A percentile compares a stretch with the other conserved stretches of the same genome.
These are phyloP conservation scores for Murina feae DNA, from an alignment of 2,113 vertebrate species.

Conservation along the genomic window DNA sequence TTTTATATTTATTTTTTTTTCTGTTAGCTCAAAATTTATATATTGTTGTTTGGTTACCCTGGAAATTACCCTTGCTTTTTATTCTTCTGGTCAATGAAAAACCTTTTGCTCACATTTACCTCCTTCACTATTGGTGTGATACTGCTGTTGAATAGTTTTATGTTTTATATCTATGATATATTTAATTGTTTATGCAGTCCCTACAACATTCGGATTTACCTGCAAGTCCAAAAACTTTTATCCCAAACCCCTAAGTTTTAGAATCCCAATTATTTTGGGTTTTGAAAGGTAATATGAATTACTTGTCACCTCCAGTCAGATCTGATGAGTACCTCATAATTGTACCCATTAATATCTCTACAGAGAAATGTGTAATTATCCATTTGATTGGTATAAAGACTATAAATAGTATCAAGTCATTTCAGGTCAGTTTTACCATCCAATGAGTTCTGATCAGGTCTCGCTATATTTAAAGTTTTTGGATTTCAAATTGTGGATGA, in stretches of 20 bases:
- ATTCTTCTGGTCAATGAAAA: neutral
- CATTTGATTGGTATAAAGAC: neutral
- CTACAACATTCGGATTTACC: neutral
- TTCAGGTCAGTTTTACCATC: neutral
- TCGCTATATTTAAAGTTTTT: neutral
- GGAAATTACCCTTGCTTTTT: neutral
- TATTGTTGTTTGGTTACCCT: neutral
- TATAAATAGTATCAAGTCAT: neutral
- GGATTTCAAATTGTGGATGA: neutral
- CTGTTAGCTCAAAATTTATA: neutral
- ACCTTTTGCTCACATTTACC: neutral
- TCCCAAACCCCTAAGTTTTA: neutral
- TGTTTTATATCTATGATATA: neutral
- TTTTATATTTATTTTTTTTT: neutral
- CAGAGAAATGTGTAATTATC: neutral
- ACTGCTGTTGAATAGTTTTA: neutral
- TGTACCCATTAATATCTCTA: neutral
- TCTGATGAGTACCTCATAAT: neutral
- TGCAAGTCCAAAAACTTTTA: neutral
- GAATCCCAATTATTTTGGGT: neutral
- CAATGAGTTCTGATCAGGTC: neutral
- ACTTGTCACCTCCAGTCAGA: neutral
- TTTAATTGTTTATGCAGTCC: neutral
- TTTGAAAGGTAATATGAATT: neutral
- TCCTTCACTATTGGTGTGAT: neutral